Conservation (phyloP, 2,888 invertebrate species). For the Trissolcus brochymenae region DNA sequence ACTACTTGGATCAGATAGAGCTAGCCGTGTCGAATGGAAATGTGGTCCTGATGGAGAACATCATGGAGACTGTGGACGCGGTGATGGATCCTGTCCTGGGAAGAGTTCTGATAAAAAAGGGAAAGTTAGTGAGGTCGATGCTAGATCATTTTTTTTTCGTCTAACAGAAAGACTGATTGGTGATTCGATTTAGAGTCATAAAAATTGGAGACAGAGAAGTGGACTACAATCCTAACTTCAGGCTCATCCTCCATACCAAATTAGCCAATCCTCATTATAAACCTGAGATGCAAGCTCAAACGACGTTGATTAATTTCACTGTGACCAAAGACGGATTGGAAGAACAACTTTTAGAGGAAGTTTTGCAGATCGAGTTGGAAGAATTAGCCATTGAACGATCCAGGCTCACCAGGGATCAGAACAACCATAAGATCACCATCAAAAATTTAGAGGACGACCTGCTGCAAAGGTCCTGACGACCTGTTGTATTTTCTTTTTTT, state of each 20-base stretch:
- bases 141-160: not conserved
- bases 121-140: conserved; percentile 77
- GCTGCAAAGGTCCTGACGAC: conserved; percentile 82
- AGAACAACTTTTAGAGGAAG: conserved; percentile 94
- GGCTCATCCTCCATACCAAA: conserved; percentile 93
- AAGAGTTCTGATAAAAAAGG: conserved; percentile 91
- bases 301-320: conserved; percentile 96
- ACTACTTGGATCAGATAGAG: conserved; percentile 90
- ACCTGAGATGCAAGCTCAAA: conserved; percentile 97
- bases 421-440: conserved; percentile 94
- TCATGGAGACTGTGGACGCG: conserved; percentile 92
- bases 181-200: conserved; percentile 77
- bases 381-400: conserved; percentile 90
- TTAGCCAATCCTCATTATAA: conserved; percentile 97
- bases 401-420: conserved; percentile 92
- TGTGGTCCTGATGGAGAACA: conserved; percentile 90
- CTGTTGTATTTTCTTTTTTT: too few relatives aligned
- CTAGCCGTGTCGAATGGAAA: conserved; percentile 85
- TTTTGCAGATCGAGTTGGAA: conserved; percentile 94
- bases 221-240: conserved; percentile 89
- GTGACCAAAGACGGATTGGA: conserved; percentile 95
- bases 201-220: conserved; percentile 95
- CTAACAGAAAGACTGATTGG: not conserved
- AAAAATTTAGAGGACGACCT: conserved; percentile 95
- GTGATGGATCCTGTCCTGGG: conserved; percentile 93